phyloP scores from a whole-genome alignment of 2,113 vertebrate genomes.

The Sander vitreus region DNA sequence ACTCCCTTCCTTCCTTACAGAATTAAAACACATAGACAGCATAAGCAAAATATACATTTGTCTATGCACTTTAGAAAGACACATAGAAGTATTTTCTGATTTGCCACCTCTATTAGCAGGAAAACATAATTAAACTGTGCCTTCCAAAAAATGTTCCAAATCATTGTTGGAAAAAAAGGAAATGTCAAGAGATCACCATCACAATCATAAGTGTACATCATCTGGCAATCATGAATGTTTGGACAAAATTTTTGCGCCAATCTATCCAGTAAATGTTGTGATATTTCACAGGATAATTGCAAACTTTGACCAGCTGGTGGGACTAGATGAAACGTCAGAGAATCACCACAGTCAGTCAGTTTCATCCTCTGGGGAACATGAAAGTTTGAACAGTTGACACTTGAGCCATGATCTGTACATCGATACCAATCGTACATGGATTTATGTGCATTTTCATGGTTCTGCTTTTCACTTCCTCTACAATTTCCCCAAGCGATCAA shows the following conservation, averaged over 20 bases:
- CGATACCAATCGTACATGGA: not conserved
- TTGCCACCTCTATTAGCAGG: too few species aligned
- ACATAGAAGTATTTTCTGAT: too few species aligned
- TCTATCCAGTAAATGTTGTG: not conserved
- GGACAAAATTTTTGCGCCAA: not conserved
- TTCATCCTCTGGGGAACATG: not conserved
- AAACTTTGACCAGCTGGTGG: not conserved
- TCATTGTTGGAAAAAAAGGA: not conserved
- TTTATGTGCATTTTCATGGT: constrained; percentile 13
- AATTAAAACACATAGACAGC: too few species aligned
- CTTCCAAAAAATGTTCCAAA: too few species aligned
- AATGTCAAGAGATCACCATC: not conserved
- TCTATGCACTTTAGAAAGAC: too few species aligned
- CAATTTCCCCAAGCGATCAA: not conserved
- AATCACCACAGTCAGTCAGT: too few species aligned
- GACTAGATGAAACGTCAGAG: not conserved
- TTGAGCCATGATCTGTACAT: not conserved
- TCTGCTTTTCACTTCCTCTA: not conserved
- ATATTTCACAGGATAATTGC: not conserved
- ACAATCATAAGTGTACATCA: not conserved
- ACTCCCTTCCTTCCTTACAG: too few species aligned
- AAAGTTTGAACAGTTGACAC: too few species aligned
- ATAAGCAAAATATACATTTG: too few species aligned
- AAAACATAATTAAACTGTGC: too few species aligned
- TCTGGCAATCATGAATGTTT: not conserved